phyloP scores from a whole-genome alignment of 2,113 vertebrate species.

The Sciurus niger region DNA sequence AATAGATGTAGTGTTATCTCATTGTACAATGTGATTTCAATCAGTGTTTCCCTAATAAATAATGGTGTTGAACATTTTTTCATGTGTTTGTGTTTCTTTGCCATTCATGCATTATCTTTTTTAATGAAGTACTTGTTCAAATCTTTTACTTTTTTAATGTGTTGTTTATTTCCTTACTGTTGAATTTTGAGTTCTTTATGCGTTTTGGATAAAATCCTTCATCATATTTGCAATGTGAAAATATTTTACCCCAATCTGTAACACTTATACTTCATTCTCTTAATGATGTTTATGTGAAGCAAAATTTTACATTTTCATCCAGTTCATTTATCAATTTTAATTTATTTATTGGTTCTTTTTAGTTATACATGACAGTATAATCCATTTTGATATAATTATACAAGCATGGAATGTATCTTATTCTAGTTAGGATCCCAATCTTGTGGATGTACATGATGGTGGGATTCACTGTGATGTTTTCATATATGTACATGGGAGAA shows the following conservation, averaged over 20 bases:
- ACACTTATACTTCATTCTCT: background rate
- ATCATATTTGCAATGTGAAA: background rate
- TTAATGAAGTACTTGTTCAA: constrained; percentile 15
- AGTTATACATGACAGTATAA: too few relatives aligned
- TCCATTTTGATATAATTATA: too few relatives aligned
- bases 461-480: too few relatives aligned
- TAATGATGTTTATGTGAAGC: background rate
- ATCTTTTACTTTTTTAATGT: constrained; percentile 21
- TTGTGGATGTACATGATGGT: too few relatives aligned
- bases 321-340: background rate
- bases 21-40: background rate
- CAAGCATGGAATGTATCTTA: too few relatives aligned
- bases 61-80: background rate
- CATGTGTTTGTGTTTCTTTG: constrained; percentile 1
- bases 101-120: constrained; percentile 4
- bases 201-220: background rate
- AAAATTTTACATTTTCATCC: constrained; percentile 40
- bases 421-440: too few relatives aligned
- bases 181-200: background rate
- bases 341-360: too few relatives aligned
- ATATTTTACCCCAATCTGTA: background rate
- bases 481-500: too few relatives aligned
- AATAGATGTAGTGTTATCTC: background rate
- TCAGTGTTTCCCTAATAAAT: constrained; percentile 16
- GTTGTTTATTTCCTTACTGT: background rate